phyloP scores from a whole-genome alignment of 1,140 invertebrate genomes.

The Trigoniulus corallinus region DNA sequence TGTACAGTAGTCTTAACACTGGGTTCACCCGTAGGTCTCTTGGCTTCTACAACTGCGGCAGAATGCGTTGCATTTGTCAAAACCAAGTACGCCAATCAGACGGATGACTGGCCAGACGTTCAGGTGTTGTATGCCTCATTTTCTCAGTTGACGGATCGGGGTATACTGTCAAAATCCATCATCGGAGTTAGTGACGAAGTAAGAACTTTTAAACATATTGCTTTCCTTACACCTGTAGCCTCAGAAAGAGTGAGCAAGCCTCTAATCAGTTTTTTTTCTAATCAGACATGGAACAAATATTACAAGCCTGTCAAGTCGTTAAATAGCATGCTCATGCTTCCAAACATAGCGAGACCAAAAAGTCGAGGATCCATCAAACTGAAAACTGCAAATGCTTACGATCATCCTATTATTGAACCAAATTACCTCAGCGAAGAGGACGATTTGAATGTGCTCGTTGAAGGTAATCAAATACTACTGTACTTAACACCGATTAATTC shows the following conservation, averaged over 20 bases:
- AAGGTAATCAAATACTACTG: too few species aligned
- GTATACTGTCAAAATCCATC: neutral
- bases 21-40: slow-evolving; percentile 15
- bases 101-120: too few species aligned
- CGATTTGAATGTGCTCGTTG: slow-evolving; percentile 60
- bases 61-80: slow-evolving; percentile 55
- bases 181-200: too few species aligned
- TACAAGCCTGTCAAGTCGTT: slow-evolving; percentile 19
- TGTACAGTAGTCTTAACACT: slow-evolving; percentile 21
- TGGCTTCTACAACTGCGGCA: slow-evolving; percentile 27
- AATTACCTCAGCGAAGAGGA: slow-evolving; percentile 69
- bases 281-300: slow-evolving; percentile 14
- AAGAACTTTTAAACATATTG: too few species aligned
- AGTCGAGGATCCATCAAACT: slow-evolving; percentile 63
- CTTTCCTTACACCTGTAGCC: too few species aligned
- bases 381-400: slow-evolving; percentile 62
- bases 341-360: slow-evolving; percentile 53
- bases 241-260: too few species aligned
- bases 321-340: slow-evolving; percentile 69
- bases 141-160: neutral
- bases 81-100: slow-evolving; percentile 42
- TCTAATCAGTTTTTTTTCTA: too few species aligned
- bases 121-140: slow-evolving; percentile 47
- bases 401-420: slow-evolving; percentile 81
- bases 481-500: too few species aligned